phyloP scores from a whole-genome alignment of 1,140 invertebrate species.

The Ptiloglossa arizonensis region DNA sequence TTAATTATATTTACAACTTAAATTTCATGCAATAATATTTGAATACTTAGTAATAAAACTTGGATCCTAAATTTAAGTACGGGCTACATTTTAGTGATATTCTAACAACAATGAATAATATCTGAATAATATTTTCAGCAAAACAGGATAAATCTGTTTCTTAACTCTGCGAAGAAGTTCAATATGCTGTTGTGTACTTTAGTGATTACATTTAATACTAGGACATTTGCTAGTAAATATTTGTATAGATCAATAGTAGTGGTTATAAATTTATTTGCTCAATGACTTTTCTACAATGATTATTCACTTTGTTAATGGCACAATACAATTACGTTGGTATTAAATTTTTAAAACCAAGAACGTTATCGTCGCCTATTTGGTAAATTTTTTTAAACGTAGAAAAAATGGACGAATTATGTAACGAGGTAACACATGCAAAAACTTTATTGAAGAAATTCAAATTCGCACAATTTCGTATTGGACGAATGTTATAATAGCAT shows the following conservation, averaged over 20 bases:
- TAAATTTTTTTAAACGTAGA: background rate
- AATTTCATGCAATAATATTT: too few relatives aligned
- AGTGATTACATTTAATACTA: too few relatives aligned
- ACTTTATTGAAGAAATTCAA: constrained; percentile 11
- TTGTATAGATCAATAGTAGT: background rate
- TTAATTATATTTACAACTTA: too few relatives aligned
- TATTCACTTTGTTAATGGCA: background rate
- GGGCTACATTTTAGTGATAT: too few relatives aligned
- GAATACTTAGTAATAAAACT: too few relatives aligned
- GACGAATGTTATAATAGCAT: constrained; percentile 1
- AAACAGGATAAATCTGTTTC: too few relatives aligned
- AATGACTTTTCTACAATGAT: background rate
- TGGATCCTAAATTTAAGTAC: too few relatives aligned
- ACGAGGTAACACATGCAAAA: constrained; percentile 18
- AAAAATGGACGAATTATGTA: background rate
- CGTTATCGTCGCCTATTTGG: background rate
- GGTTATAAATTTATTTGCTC: background rate
- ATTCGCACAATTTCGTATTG: constrained; percentile 4
- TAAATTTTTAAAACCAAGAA: background rate
- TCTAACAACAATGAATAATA: too few relatives aligned
- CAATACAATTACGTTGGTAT: background rate
- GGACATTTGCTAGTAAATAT: constrained; percentile 7
- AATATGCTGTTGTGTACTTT: too few relatives aligned
- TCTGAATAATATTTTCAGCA: too few relatives aligned
- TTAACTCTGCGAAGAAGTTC: too few relatives aligned